Conservation (phyloP, 2,888 invertebrate genomes). For the Leucophenga montana region DNA sequence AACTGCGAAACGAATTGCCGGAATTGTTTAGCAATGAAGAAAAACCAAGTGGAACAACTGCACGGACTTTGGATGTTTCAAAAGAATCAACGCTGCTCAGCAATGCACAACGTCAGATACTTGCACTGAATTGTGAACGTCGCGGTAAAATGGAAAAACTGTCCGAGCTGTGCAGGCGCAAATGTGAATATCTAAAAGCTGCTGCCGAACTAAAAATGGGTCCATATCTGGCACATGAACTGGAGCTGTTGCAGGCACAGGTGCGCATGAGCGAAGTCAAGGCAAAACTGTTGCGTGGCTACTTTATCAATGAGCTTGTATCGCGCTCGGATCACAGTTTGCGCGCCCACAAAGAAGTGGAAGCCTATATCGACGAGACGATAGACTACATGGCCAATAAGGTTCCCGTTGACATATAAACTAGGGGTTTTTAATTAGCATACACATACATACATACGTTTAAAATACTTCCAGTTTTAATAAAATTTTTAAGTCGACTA, state of each 20-base stretch:
- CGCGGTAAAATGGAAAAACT: constrained; percentile 53
- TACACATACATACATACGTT: too few relatives aligned
- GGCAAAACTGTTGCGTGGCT: constrained; percentile 58
- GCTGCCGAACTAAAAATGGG: constrained; percentile 67
- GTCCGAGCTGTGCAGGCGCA: constrained; percentile 52
- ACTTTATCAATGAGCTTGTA: constrained; percentile 57
- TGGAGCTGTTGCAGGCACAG: constrained; percentile 61
- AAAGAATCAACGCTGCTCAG: constrained; percentile 24
- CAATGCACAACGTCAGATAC: constrained; percentile 49
- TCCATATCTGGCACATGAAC: constrained; percentile 58
- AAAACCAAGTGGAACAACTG: background rate
- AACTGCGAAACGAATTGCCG: constrained; percentile 59
- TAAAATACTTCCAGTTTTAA: too few relatives aligned
- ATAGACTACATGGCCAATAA: constrained; percentile 42
- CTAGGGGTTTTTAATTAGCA: too few relatives aligned
- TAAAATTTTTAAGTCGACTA: too few relatives aligned
- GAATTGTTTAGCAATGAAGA: constrained; percentile 45
- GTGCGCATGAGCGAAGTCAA: constrained; percentile 63
- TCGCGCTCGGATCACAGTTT: constrained; percentile 61
- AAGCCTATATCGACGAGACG: constrained; percentile 58
- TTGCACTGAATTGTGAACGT: constrained; percentile 60
- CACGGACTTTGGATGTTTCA: background rate
- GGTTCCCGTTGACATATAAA: too few relatives aligned
- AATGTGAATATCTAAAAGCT: constrained; percentile 61
- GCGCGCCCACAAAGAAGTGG: constrained; percentile 67